Base-by-base conservation (phyloP, 2,888 invertebrate genomes). In the Thalpophila matura region DNA sequence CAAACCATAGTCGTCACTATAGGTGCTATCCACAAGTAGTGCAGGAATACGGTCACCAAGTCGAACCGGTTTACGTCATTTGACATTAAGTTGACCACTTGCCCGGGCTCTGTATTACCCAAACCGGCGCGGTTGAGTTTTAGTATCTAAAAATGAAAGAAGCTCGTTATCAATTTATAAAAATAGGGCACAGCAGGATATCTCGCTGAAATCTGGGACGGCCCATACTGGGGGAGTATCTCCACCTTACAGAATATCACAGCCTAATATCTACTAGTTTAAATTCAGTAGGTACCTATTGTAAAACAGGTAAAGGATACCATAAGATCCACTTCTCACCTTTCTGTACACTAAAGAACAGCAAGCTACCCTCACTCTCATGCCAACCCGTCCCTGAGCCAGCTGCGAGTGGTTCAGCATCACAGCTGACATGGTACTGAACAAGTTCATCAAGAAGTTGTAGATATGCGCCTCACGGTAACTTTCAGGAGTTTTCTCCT, bases 61-160 rank as follows among this genome's bases (percentile, higher is more conserved):
- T 98, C 98, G 86, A 98, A 98, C 63, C 98, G 95, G 78, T 96
- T 96, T 1, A 98, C 98, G 85, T 98, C 98, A 81, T 98, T 98
- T 0, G 98, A 98, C 91, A 98, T 95, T 57, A 98, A 90, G 87
- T 98, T 98, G 35, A 98, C 96, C 76, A 98, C 96, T 89, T 98
- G 97, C 0, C 98, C 98, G 69, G 97, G 88, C 91, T 96, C 82
- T 86, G 97, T 96, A 84, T 96, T 94, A 40, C 94, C 94, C 69
- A 97, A 82, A 1, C 97, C 96, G 2, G 90, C 86, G 70, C 95
- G 95, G 79, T 96, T 96, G 0, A 95, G 86, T 85, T 88, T 93
- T 53, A 95, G 74, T 53, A 95, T 91, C 95, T 95, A 72, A 88
- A 90, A 57, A 42, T 14, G 10, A 45, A 35, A 18, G 4, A 7